Evolutionary conservation across 2,797 vertebrate genomes (phyloP).

Genomic region (Helarctos malayanus): DNA sequence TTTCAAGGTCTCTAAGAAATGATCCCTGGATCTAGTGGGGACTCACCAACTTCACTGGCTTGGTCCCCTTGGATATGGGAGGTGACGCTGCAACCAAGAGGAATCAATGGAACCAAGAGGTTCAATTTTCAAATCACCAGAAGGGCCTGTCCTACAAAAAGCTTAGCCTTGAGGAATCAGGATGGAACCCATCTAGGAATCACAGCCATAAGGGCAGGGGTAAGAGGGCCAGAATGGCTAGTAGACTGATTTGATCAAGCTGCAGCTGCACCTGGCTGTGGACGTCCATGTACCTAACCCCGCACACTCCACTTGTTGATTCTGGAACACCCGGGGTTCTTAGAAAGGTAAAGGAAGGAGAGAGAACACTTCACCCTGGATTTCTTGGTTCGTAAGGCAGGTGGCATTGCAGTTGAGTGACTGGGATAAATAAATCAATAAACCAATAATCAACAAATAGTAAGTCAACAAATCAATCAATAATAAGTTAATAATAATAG

Average conservation of each 20-base stretch:
- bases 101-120: background rate
- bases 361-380: background rate
- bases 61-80: background rate
- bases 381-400: background rate
- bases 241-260: background rate
- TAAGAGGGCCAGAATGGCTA: background rate
- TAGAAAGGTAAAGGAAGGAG: background rate
- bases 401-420: background rate
- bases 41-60: background rate
- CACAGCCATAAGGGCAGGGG: background rate
- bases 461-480: background rate
- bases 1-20: background rate
- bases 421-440: background rate
- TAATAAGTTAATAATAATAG: too few species aligned
- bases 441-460: background rate
- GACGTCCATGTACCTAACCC: accelerated
- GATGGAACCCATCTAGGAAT: background rate
- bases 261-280: accelerated
- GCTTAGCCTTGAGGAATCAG: background rate
- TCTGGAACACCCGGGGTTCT: background rate
- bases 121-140: background rate
- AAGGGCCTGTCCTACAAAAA: background rate
- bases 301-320: background rate
- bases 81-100: accelerated
- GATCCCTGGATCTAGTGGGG: background rate